Evolutionary conservation across 2,888 invertebrate species (phyloP), one percentile per base, ranked within the genome.

Genomic region (Tetropium fuscum): DNA sequence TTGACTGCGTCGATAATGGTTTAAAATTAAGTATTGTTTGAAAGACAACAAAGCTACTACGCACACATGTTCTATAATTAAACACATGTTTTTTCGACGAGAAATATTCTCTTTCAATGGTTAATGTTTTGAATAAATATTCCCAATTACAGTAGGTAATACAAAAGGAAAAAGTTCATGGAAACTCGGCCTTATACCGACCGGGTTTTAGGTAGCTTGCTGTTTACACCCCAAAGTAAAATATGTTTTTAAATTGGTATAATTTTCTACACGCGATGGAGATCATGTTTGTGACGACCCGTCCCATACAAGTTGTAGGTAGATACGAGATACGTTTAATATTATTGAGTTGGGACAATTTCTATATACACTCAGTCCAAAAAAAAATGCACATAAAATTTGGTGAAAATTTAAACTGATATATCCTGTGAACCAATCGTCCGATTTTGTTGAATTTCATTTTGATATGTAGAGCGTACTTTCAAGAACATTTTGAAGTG

Each of bases 41-140:
- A 32, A 32, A 6, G 13, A n/a, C 32, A 32, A 32, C 32, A 10
- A 32, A 32, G 16, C 38, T 11, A 15, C 5, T 40, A 19, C 34
- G 22, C n/a, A n/a, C 38, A 40, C 27, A 51, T 51, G 51, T 38
- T 51, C 18, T 40, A 10, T 51, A 51, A 51, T 51, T 51, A 51
- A 16, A 22, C 51, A 51, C 40, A 51, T 51, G 51, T 34, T 40
- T 40, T 51, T 48, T 51, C 18, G 18, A 22, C 40, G 40, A 40
- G 51, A 27, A 48, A 51, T 18, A 5, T 16, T 13, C 38, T 25
- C n/a, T 27, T 51, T 25, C 51, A 36, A 51, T 51, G 25, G 51
- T 22, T 27, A 38, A 38, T 49, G n/a, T 51, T 51, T 27, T 40
- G 51, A 51, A 51, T 51, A 51, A 48, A 48, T 48, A 48, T 48